Percentiles rank a stretch among this genome's conserved stretches.
These are phyloP conservation scores for Philotrypesis tridentata DNA, from an alignment of 1,140 invertebrate species.

Conservation along the genomic window DNA sequence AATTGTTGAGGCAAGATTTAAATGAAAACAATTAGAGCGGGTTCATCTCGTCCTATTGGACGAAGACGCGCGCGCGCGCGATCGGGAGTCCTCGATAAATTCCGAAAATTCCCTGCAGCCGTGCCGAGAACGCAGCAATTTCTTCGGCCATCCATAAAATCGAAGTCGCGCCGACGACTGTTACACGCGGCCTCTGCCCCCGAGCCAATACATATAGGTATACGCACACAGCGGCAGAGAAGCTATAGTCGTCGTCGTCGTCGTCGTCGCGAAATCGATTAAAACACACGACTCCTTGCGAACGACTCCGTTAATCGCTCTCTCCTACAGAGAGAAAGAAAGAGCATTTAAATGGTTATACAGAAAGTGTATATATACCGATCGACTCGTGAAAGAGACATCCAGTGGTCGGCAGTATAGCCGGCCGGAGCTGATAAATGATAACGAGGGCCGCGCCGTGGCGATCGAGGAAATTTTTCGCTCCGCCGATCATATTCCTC, in stretches of 20 bases:
- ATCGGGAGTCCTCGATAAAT: constrained; percentile 19
- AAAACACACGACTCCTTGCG: constrained; percentile 14
- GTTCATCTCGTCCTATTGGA: background rate
- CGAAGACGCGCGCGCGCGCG: no score
- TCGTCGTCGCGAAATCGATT: background rate
- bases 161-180: background rate
- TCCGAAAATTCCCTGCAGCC: background rate
- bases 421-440: constrained; percentile 25
- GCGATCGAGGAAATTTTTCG: constrained; percentile 43
- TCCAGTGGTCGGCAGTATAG: background rate
- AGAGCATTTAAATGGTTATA: background rate
- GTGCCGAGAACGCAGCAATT: background rate
- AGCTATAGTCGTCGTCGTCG: background rate
- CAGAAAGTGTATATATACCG: background rate
- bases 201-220: background rate
- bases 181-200: background rate
- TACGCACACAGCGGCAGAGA: no score
- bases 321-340: background rate
- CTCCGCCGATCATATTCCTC: constrained; percentile 33
- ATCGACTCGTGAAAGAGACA: background rate
- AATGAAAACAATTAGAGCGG: constrained; percentile 17
- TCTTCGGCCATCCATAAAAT: background rate
- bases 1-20: no score
- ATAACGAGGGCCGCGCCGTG: constrained; percentile 25
- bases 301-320: constrained; percentile 19